These are phyloP conservation scores for Leucania comma DNA, from an alignment of 2,888 invertebrate genomes.

Conservation along the genomic window DNA sequence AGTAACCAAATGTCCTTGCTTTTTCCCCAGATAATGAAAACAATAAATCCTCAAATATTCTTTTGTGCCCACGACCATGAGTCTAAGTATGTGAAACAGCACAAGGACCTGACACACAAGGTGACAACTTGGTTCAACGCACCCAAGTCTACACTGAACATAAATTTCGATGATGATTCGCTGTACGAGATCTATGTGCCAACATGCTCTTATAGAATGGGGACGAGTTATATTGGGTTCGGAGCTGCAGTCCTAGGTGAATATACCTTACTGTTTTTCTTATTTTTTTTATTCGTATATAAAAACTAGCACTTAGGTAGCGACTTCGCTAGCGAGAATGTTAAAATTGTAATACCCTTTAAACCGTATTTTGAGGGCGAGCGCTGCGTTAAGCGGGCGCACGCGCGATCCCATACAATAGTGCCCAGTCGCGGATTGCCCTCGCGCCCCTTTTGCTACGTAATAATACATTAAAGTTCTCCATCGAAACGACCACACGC, in stretches of 20 bases:
- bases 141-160: conserved; percentile 70
- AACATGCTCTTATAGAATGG: conserved; percentile 99
- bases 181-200: conserved; percentile 96
- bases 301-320: not conserved
- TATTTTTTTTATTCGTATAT: not conserved
- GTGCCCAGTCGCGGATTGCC: too few species aligned
- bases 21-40: conserved; percentile 92
- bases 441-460: too few species aligned
- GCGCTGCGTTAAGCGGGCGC: too few species aligned
- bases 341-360: too few species aligned
- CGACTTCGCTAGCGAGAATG: too few species aligned
- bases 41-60: conserved; percentile 83
- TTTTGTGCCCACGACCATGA: conserved; percentile 93
- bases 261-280: conserved; percentile 27
- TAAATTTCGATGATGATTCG: conserved; percentile 70
- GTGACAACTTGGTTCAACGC: conserved; percentile 68
- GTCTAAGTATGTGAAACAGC: conserved; percentile 90
- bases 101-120: conserved; percentile 70
- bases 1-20: not conserved
- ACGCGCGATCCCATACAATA: too few species aligned
- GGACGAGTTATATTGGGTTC: conserved; percentile 95
- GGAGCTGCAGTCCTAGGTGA: conserved; percentile 95
- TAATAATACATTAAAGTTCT: too few species aligned
- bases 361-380: too few species aligned
- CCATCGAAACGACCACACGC: too few species aligned